Evolutionary conservation across 2,888 invertebrate species (phyloP).

Genomic region (Drosophila diplacantha): DNA sequence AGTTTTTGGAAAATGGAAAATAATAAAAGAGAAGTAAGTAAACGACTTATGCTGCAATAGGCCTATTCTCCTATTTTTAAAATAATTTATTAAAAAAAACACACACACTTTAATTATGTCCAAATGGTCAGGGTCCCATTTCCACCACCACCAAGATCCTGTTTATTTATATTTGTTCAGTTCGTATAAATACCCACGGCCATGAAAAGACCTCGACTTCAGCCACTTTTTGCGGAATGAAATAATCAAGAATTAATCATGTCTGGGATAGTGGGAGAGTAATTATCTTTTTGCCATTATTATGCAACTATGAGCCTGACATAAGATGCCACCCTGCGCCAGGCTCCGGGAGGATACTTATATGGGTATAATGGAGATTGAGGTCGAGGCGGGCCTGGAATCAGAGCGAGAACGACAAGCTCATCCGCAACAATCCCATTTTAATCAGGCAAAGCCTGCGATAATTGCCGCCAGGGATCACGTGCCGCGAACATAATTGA

Average conservation of each 20-base stretch:
- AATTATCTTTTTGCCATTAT: constrained; percentile 34
- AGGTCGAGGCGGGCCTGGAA: not conserved
- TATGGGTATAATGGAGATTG: not conserved
- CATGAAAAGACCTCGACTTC: constrained; percentile 1
- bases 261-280: constrained; percentile 38
- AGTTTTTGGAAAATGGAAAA: not conserved
- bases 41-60: too few species aligned
- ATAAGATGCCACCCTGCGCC: constrained; percentile 3
- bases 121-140: not conserved
- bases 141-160: not conserved
- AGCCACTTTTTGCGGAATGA: constrained; percentile 21
- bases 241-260: constrained; percentile 53
- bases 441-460: constrained; percentile 34
- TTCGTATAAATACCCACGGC: constrained; percentile 7
- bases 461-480: constrained; percentile 35
- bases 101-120: too few species aligned
- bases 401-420: not conserved
- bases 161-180: not conserved
- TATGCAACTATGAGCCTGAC: constrained; percentile 19
- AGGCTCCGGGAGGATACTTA: not conserved
- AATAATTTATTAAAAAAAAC: too few species aligned
- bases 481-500: constrained; percentile 35
- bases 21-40: not conserved
- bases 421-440: constrained; percentile 20
- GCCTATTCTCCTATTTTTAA: too few species aligned